Percentiles rank a stretch among this genome's conserved stretches.
Conservation (phyloP, 2,113 vertebrate genomes). For the Climacteris rufus region DNA sequence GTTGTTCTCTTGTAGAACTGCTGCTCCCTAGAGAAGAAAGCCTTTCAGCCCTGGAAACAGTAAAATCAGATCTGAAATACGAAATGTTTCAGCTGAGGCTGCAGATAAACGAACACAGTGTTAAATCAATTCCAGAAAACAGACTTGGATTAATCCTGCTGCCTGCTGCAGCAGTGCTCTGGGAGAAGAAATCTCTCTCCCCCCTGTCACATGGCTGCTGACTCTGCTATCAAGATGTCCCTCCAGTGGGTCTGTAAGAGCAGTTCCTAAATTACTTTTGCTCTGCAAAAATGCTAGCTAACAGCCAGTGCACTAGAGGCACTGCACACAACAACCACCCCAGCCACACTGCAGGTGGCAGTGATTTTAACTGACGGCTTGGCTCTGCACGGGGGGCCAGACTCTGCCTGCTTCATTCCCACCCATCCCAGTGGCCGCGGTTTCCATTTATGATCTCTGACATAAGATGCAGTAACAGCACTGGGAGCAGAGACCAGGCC, state of each 20-base stretch:
- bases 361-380: neutral
- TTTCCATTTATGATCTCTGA: neutral
- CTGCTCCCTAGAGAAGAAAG: slow-evolving; percentile 24
- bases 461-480: neutral
- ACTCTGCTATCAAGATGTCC: neutral
- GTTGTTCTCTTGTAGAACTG: slow-evolving; percentile 53
- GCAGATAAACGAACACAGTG: slow-evolving; percentile 37
- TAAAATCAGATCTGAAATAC: slow-evolving; percentile 47
- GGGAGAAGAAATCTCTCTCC: neutral
- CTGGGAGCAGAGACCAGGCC: neutral
- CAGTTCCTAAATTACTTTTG: neutral
- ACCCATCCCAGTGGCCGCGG: neutral
- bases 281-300: neutral
- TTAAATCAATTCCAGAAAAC: slow-evolving; percentile 48
- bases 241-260: neutral
- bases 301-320: neutral
- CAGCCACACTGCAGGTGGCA: neutral
- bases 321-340: neutral
- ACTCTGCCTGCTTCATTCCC: neutral
- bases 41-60: slow-evolving; percentile 32
- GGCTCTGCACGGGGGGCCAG: neutral
- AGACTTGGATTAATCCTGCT: slow-evolving; percentile 29
- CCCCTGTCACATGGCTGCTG: neutral
- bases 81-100: slow-evolving; percentile 36
- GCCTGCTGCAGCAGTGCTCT: neutral